phyloP scores from a whole-genome alignment of 2,888 invertebrate species.

The Netelia fuscicornis region DNA sequence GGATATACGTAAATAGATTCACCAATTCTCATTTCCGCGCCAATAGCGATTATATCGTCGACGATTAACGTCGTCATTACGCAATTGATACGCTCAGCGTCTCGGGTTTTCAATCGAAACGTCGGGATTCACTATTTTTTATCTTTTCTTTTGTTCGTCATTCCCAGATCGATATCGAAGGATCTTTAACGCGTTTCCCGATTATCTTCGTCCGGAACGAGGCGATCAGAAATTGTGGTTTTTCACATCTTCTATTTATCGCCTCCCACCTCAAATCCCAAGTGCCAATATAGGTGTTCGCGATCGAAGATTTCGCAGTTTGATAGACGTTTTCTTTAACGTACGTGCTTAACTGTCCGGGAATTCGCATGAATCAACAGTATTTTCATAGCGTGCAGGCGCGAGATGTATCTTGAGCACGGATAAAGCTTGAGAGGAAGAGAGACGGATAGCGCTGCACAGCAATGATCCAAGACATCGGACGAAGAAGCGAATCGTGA shows the following conservation, averaged over 20 bases:
- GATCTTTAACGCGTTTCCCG: too few relatives aligned
- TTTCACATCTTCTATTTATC: too few relatives aligned
- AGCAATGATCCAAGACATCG: constrained; percentile 14
- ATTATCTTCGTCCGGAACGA: too few relatives aligned
- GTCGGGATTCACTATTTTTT: not conserved
- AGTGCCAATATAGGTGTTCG: too few relatives aligned
- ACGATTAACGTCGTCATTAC: not conserved
- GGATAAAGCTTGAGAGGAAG: not conserved
- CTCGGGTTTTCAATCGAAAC: not conserved
- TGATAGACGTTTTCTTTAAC: not conserved
- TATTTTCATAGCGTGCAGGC: constrained; percentile 1
- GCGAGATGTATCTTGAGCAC: not conserved
- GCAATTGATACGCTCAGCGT: not conserved
- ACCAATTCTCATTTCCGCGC: constrained; percentile 14
- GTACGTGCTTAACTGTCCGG: not conserved
- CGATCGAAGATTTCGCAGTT: too few relatives aligned
- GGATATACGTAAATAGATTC: constrained; percentile 30
- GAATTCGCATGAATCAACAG: constrained; percentile 25
- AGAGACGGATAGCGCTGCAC: not conserved
- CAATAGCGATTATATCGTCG: not conserved
- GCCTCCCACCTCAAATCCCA: too few relatives aligned
- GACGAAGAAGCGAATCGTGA: constrained; percentile 39
- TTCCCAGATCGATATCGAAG: too few relatives aligned
- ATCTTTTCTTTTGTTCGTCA: not conserved
- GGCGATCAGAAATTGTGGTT: too few relatives aligned